These are phyloP conservation scores for Nudaria mundana DNA, from an alignment of 2,888 invertebrate genomes.

Conservation along the genomic window DNA sequence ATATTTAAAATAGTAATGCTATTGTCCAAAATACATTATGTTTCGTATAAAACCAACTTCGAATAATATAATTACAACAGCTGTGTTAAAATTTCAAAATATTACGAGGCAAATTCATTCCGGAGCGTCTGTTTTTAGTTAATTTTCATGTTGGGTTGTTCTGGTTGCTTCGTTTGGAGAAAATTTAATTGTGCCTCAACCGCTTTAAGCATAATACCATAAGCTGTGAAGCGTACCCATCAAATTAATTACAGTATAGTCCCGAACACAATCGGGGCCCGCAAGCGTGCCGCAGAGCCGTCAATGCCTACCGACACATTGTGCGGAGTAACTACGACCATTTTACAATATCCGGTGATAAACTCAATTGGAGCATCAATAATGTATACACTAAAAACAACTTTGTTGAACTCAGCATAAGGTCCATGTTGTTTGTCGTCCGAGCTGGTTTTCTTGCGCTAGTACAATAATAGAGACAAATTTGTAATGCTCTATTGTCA, in stretches of 20 bases:
- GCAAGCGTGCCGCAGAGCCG: conserved; percentile 41
- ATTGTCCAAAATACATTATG: no score
- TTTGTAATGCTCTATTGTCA: conserved; percentile 76
- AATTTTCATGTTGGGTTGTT: conserved; percentile 11
- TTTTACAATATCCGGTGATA: conserved; percentile 78
- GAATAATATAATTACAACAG: conserved; percentile 1
- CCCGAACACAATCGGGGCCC: conserved; percentile 45
- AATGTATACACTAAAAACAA: conserved; percentile 38
- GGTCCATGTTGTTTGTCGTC: conserved; percentile 45
- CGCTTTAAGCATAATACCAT: conserved; percentile 26
- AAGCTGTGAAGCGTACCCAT: conserved; percentile 26
- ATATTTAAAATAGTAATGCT: neutral
- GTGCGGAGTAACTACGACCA: conserved; percentile 63
- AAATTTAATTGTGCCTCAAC: conserved; percentile 27
- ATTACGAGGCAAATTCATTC: conserved; percentile 2
- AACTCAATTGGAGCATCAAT: conserved; percentile 67
- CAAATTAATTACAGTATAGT: conserved; percentile 38
- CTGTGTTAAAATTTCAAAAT: conserved; percentile 2
- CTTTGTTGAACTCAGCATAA: conserved; percentile 49
- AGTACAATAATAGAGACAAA: conserved; percentile 53
- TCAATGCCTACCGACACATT: conserved; percentile 65
- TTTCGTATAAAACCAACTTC: no score
- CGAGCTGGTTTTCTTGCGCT: conserved; percentile 29
- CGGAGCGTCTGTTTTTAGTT: conserved; percentile 9
- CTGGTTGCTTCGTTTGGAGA: conserved; percentile 17